A percentile compares a stretch with the other conserved stretches of the same genome.
Conservation (phyloP, 2,113 vertebrate species). For the Apeltes quadracus region DNA sequence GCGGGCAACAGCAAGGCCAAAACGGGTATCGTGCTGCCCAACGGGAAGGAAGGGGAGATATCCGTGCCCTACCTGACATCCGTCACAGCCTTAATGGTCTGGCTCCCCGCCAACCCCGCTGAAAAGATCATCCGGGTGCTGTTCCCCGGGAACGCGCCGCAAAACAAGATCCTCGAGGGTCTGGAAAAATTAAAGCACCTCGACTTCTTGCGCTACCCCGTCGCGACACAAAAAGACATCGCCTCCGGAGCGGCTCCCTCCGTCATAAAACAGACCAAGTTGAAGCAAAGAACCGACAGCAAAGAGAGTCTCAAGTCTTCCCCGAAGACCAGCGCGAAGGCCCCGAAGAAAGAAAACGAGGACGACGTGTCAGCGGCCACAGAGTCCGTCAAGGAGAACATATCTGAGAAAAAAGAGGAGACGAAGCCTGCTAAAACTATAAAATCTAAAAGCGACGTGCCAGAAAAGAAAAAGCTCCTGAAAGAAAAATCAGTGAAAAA, state of each 20-base stretch:
- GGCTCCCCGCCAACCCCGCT: slow-evolving; percentile 92
- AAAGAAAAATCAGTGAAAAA: slow-evolving; percentile 94
- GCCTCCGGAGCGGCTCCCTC: slow-evolving; percentile 85
- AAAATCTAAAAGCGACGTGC: slow-evolving; percentile 87
- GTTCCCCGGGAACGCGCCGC: slow-evolving; percentile 97
- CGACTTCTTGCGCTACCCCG: slow-evolving; percentile 94
- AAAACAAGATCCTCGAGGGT: slow-evolving; percentile 97
- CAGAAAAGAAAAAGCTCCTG: slow-evolving; percentile 92
- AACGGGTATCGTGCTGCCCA: slow-evolving; percentile 93
- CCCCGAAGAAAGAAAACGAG: slow-evolving; percentile 86
- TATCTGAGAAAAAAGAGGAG: slow-evolving; percentile 83
- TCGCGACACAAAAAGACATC: slow-evolving; percentile 93
- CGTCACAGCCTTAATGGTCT: slow-evolving; percentile 94
- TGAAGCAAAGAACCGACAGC: slow-evolving; percentile 95
- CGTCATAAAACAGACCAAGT: slow-evolving; percentile 90
- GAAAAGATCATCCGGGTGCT: slow-evolving; percentile 97
- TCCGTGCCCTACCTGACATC: slow-evolving; percentile 98
- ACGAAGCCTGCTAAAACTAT: slow-evolving; percentile 84
- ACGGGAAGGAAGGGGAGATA: slow-evolving; percentile 96
- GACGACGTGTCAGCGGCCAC: slow-evolving; percentile 80
- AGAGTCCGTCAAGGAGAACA: slow-evolving; percentile 87
- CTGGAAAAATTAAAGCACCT: slow-evolving; percentile 96
- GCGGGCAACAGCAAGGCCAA: slow-evolving; percentile 98
- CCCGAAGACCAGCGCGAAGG: slow-evolving; percentile 85
- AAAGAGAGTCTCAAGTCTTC: slow-evolving; percentile 96